Evolutionary conservation across 2,888 invertebrate species (phyloP), one percentile per base, ranked within the genome.

Genomic region (Drosophila mettleri): DNA sequence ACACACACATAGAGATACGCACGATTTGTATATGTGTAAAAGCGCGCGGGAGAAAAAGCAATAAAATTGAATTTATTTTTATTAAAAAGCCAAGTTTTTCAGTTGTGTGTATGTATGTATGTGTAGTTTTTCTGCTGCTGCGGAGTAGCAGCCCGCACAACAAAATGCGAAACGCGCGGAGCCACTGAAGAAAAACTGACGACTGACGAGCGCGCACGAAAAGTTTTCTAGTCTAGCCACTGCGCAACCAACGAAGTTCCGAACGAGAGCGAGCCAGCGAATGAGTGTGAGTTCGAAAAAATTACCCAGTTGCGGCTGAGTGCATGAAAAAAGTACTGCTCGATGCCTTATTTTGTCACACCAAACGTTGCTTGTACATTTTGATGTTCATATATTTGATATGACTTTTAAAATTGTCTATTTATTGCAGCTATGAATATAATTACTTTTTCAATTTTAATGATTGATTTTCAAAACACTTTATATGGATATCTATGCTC

Each of bases 101-200:
- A 62, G 80, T 79, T 80, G 68, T 74, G 82, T 77, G 79, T 77
- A 61, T 83, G 75, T 83, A 69, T 81, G 71, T 80, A 70, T 81
- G 52, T 75, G 68, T 77, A 80, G 69, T 76, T 76, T 84, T 84
- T 68, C 82, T 85, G 85, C 87, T 87, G 89, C 79, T 70, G 88
- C 83, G 88, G 87, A 84, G 84, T 83, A 80, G 84, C 88, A 80
- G 78, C 88, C 82, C 88, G 80, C 81, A 78, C 85, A 81, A 78
- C 86, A 80, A 80, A 89, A 88, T 85, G 74, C 75, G 85, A 81
- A 80, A 90, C 89, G 84, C 89, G 89, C 89, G 90, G 87, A 89
- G 89, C 89, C 79, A 84, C 86, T 86, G 83, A 83, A 87, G 82
- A 83, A 87, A 87, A 83, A 79, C 86, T 83, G 88, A 88, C 80